Evolutionary conservation across 2,888 invertebrate species (phyloP), one percentile per base, ranked within the genome.

Genomic region (Panzeria rudis): DNA sequence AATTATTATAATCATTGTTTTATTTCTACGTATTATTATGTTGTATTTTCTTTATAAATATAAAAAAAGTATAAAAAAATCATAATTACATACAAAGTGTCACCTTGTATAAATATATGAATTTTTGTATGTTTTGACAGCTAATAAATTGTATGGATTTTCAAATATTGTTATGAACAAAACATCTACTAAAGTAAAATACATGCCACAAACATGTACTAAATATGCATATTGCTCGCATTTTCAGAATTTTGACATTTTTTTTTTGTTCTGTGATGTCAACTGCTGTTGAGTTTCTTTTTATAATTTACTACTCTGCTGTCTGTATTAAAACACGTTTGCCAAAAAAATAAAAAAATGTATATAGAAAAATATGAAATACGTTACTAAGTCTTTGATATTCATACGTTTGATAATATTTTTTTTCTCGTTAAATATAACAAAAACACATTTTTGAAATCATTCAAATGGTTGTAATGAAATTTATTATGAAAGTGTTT

Each of bases 221-320:
- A 23, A 41, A 69, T 78, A 78, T 71, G 25, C 61, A n/a, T 80
- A 59, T 73, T 66, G 73, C 47, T 73, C 59, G 73, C 20, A 68
- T 56, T 59, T 47, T 69, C 56, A 38, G 38, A 72, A 56, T 72
- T 50, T 35, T 72, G 25, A 17, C 54, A 72, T 32, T 79, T 23
- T 9, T 38, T 59, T 25, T 68, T 52, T 62, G 17, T 25, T 50
- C 35, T 77, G 56, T 68, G 4, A 77, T 77, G 69, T 61, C 50
- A 69, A 61, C 38, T 69, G 47, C 35, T 68, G 68, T 25, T 50
- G 50, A 68, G 7, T 25, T 66, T 35, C 5, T 29, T 47, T 61
- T 50, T 61, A 29, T 69, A 54, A 69, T 50, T 61, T 69, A n/a
- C 68, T 59, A 25, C 20, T 50, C 47, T 50, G 61, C 59, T 69